These are phyloP conservation scores for Gallinago solitaria DNA, from an alignment of 2,797 vertebrate genomes.

Conservation along the genomic window DNA sequence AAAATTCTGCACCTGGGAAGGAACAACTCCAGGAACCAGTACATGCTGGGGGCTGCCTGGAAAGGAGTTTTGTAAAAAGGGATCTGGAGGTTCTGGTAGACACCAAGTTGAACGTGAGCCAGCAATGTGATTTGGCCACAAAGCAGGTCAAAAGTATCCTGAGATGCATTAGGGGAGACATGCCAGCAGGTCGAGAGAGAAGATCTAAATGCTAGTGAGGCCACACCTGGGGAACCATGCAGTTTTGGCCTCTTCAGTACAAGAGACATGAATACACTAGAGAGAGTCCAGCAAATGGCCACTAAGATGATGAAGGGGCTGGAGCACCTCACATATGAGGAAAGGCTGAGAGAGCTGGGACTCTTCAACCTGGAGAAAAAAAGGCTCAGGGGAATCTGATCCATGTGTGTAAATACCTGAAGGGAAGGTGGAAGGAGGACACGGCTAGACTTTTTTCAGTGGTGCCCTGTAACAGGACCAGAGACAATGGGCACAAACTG, in stretches of 20 bases:
- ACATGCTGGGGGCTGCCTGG: background rate
- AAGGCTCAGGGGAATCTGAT: background rate
- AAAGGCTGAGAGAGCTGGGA: background rate
- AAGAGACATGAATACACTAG: background rate
- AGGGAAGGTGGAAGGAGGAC: background rate
- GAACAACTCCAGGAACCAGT: background rate
- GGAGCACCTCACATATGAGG: background rate
- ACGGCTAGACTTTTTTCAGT: background rate
- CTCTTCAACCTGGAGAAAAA: background rate
- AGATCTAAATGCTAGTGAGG: background rate
- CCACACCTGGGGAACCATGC: background rate
- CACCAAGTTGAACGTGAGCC: background rate
- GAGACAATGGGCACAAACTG: background rate
- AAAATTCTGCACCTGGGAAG: background rate
- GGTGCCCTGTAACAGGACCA: background rate
- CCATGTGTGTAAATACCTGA: background rate
- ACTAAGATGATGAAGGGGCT: background rate
- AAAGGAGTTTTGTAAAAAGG: background rate
- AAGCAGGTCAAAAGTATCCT: background rate
- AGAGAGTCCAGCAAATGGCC: background rate
- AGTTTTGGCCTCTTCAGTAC: background rate
- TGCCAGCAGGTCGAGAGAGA: background rate
- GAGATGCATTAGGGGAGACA: background rate
- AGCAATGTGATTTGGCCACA: background rate
- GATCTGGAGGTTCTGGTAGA: background rate